Percentiles rank a stretch among this genome's conserved stretches.
Evolutionary conservation across 2,888 invertebrate species (phyloP).

Genomic region (Heliconius ethilla): DNA sequence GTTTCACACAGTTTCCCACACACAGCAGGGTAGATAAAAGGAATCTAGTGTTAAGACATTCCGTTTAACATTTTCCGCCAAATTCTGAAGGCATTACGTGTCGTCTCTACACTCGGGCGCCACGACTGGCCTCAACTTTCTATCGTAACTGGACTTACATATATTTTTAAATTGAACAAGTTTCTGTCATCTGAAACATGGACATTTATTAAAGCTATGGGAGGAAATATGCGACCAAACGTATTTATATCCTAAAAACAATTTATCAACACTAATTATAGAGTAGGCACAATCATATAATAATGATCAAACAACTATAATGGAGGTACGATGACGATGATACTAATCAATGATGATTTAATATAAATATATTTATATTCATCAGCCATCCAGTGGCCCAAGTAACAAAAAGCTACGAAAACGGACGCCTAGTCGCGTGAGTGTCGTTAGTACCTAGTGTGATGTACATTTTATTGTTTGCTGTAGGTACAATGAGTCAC

Average conservation of each 20-base stretch:
- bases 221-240: neutral
- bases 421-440: constrained; percentile 33
- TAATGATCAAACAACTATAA: neutral
- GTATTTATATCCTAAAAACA: neutral
- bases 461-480: constrained; percentile 40
- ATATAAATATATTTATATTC: constrained; percentile 6
- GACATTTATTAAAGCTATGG: neutral
- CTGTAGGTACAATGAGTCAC: constrained; percentile 57
- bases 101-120: too few species aligned
- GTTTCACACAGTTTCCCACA: neutral
- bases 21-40: neutral
- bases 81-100: too few species aligned
- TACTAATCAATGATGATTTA: neutral
- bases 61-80: too few species aligned
- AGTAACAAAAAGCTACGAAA: constrained; percentile 26
- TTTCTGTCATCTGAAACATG: neutral
- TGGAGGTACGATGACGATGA: neutral
- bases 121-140: too few species aligned
- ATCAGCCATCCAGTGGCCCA: constrained; percentile 25
- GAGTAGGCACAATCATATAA: neutral
- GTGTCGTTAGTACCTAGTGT: constrained; percentile 7
- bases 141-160: neutral
- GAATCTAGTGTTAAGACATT: too few species aligned
- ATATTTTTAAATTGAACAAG: neutral
- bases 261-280: neutral